A percentile compares a stretch with the other conserved stretches of the same genome.
Evolutionary conservation across 2,888 invertebrate species (phyloP).

Genomic region (Agrochola lychnidis): DNA sequence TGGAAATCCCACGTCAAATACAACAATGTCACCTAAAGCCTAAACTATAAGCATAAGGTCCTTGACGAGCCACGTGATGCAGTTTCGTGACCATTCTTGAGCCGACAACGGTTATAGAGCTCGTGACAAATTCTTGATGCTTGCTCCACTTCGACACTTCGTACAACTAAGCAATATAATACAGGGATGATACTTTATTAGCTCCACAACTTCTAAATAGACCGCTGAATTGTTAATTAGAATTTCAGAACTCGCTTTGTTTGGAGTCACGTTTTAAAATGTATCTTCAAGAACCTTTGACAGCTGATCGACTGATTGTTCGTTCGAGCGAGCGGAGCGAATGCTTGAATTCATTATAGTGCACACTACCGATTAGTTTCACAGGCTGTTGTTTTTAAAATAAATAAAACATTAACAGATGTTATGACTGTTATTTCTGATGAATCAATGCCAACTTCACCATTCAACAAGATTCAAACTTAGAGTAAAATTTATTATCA

Average conservation of each 20-base stretch:
- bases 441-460: background rate
- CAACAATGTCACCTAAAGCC: conserved; percentile 36
- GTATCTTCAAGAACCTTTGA: conserved; percentile 71
- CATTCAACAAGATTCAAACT: background rate
- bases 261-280: conserved; percentile 78
- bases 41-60: conserved; percentile 44
- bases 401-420: conserved; percentile 2
- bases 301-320: conserved; percentile 76
- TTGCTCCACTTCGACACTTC: conserved; percentile 63
- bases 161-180: conserved; percentile 38
- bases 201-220: conserved; percentile 70
- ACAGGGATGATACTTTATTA: conserved; percentile 43
- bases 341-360: conserved; percentile 37
- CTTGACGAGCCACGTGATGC: conserved; percentile 68
- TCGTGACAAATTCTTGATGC: conserved; percentile 78
- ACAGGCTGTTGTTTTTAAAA: conserved; percentile 37
- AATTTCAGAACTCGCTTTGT: conserved; percentile 75
- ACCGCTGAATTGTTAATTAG: conserved; percentile 76
- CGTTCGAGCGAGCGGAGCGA: conserved; percentile 40
- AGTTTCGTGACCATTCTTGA: conserved; percentile 77
- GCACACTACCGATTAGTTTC: conserved; percentile 30
- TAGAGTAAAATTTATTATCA: background rate
- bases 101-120: conserved; percentile 51
- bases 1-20: conserved; percentile 24
- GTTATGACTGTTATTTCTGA: conserved; percentile 8